Percentiles rank a stretch among this genome's conserved stretches.
These are phyloP conservation scores for Narcine bancroftii DNA, from an alignment of 2,113 vertebrate species.

Conservation along the genomic window DNA sequence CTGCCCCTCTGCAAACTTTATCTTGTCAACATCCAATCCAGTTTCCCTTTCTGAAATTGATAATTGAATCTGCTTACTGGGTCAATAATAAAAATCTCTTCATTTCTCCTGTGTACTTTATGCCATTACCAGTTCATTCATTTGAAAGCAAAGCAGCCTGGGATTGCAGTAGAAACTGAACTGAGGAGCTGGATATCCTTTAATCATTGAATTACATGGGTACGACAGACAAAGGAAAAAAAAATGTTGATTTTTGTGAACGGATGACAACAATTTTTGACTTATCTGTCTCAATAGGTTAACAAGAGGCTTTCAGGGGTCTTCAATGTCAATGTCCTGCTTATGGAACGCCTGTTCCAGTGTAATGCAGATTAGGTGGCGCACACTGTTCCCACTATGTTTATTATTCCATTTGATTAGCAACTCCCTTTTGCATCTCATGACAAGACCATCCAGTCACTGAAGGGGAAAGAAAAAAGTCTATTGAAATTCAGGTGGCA, in stretches of 20 bases:
- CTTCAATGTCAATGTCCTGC: not conserved
- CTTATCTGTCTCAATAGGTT: too few relatives aligned
- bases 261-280: not conserved
- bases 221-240: not conserved
- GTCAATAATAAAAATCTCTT: not conserved
- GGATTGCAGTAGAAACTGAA: not conserved
- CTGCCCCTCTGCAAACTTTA: not conserved
- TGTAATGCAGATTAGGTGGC: not conserved
- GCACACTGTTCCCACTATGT: not conserved
- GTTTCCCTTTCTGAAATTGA: not conserved
- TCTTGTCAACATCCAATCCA: not conserved
- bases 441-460: not conserved
- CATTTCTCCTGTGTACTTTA: not conserved
- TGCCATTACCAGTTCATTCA: not conserved
- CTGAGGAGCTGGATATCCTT: not conserved
- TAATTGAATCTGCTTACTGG: not conserved
- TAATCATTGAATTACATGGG: not conserved
- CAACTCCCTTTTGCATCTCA: not conserved
- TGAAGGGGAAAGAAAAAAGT: not conserved
- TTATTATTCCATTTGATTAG: conserved; percentile 12
- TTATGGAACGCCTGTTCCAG: not conserved
- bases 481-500: not conserved
- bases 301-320: not conserved
- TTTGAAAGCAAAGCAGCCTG: not conserved
- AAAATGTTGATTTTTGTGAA: not conserved